Percentiles rank a stretch among this genome's conserved stretches.
phyloP scores from a whole-genome alignment of 2,797 vertebrate genomes.

The Lemur catta region DNA sequence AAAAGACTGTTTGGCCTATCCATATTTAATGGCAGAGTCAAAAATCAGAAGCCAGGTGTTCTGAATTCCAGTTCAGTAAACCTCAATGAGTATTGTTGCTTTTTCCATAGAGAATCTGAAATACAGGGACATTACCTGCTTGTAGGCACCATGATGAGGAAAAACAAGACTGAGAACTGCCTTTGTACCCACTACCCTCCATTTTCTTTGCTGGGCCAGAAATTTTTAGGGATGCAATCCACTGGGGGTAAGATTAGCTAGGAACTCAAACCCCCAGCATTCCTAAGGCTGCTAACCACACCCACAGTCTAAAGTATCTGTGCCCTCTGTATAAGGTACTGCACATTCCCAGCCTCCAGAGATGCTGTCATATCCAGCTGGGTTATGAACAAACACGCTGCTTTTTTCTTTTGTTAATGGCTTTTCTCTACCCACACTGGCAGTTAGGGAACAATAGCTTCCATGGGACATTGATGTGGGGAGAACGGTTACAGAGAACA shows the following conservation, averaged over 20 bases:
- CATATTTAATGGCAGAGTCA: conserved; percentile 13
- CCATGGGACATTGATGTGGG: not conserved
- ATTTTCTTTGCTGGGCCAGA: not conserved
- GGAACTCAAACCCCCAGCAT: not conserved
- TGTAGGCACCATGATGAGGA: not conserved
- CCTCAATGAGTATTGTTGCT: not conserved
- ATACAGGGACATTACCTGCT: not conserved
- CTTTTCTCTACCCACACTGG: conserved; percentile 53
- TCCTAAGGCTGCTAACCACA: conserved; percentile 8
- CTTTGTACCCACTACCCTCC: not conserved
- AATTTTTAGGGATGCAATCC: not conserved
- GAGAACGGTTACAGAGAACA: conserved; percentile 26
- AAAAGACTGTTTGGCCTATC: not conserved
- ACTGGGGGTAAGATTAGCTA: not conserved
- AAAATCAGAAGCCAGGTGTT: not conserved
- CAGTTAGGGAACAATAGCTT: conserved; percentile 37
- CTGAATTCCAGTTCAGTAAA: not conserved
- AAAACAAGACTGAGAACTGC: not conserved
- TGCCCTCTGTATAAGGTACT: not conserved
- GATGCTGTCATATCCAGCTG: not conserved
- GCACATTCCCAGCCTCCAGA: conserved; percentile 50
- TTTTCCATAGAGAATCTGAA: not conserved
- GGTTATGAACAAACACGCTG: conserved; percentile 20
- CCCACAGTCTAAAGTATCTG: conserved; percentile 51
- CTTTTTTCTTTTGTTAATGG: conserved; percentile 43